Base-by-base conservation (phyloP, 2,113 vertebrate species). In the Pholis gunnellus region DNA sequence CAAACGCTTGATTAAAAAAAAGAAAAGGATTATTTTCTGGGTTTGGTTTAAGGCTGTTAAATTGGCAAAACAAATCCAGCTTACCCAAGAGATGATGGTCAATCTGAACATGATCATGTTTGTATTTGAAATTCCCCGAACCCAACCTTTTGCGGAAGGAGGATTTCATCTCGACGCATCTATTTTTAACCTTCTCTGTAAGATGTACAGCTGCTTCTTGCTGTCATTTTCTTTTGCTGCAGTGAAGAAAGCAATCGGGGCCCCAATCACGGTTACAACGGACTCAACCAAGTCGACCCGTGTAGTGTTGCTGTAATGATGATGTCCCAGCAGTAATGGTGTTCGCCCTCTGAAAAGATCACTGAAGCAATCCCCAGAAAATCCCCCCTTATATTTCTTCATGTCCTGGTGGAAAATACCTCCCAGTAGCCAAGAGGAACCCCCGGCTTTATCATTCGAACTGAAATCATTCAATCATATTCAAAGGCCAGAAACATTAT, bases 201-300 rank as follows among this genome's bases (percentile, higher is more conserved):
- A 76, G 29, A 81, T 36, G 60, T 63, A 14, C 52, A 15, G 31
- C 85, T 79, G 78, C 71, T 72, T 4, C 15, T 10, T 2, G 79
- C 70, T 44, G 79, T 84, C 78, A 59, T 88, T 74, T 82, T 31
- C 60, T 65, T 63, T 52, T 73, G 69, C 64, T 56, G 67, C 48
- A 22, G 34, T 18, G 56, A 50, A 70, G 72, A 73, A 93, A 82
- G 87, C 85, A 90, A 92, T 93, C 91, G 83, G 67, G 73, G 4
- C 42, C 57, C n/a, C 87, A 85, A 90, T 91, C 88, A 74, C 17
- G 34, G 57, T 50, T 86, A 92, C 88, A 91, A 81, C 84, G 74
- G 81, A 75, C 81, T 80, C 78, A 73, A 63, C 72, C 70, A 31
- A 46, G 68, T 64, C 80, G 52, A 66, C 46, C 78, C 72, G 4